Percentiles rank a stretch among this genome's conserved stretches.
Conservation (phyloP, 1,140 invertebrate species). For the Drosophila sucinea region DNA sequence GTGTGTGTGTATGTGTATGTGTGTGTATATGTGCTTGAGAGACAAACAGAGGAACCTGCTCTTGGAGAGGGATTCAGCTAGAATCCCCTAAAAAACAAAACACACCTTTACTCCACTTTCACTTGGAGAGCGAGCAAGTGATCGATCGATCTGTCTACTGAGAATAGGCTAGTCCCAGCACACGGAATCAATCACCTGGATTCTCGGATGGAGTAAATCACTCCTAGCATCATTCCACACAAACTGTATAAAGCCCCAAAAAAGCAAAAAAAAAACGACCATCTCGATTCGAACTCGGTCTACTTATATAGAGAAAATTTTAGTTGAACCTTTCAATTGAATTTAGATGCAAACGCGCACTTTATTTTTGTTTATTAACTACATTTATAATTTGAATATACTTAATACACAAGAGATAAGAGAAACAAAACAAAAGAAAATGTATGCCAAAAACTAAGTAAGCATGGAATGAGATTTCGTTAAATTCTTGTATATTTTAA, state of each 20-base stretch:
- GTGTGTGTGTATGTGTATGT: neutral
- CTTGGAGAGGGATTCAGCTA: constrained; percentile 11
- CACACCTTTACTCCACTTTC: neutral
- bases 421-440: constrained; percentile 34
- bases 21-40: constrained; percentile 14
- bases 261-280: neutral
- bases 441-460: constrained; percentile 58
- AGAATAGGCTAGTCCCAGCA: neutral
- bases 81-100: constrained; percentile 35
- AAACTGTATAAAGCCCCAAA: constrained; percentile 1
- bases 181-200: neutral
- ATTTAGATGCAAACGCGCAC: constrained; percentile 43
- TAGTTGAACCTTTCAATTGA: constrained; percentile 53
- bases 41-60: neutral
- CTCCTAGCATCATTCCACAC: constrained; percentile 1
- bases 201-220: neutral
- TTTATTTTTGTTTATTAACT: constrained; percentile 66
- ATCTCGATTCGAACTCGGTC: neutral
- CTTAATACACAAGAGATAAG: constrained; percentile 39
- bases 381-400: constrained; percentile 71
- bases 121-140: neutral
- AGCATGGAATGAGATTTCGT: constrained; percentile 62
- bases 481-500: constrained; percentile 43
- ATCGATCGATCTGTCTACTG: neutral
- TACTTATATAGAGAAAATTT: constrained; percentile 23